Percentiles rank a stretch among this genome's conserved stretches.
These are phyloP conservation scores for Oxyruncus cristatus DNA, from an alignment of 2,113 vertebrate species.

Conservation along the genomic window DNA sequence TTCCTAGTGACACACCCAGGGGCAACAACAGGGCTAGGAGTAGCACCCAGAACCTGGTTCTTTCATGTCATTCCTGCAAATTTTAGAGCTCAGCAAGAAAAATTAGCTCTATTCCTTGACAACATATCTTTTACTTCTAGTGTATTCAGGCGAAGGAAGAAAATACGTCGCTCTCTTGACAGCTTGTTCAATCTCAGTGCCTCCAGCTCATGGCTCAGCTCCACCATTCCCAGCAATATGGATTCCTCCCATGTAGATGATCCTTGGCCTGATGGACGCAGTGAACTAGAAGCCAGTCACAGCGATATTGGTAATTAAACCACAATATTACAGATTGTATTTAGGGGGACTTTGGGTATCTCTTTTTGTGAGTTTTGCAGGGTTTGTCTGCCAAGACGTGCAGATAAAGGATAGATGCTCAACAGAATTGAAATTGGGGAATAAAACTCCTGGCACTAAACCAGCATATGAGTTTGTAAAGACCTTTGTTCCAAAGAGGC, in stretches of 20 bases:
- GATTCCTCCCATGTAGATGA: slow-evolving; percentile 11
- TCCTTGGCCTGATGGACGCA: slow-evolving; percentile 31
- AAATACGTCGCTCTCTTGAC: slow-evolving; percentile 68
- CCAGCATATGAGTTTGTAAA: not conserved
- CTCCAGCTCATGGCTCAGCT: slow-evolving; percentile 77
- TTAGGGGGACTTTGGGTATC: not conserved
- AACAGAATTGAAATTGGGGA: not conserved
- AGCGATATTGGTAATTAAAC: not conserved
- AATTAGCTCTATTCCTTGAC: not conserved
- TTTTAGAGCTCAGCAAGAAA: not conserved
- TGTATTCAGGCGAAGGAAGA: slow-evolving; percentile 77
- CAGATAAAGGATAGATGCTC: not conserved
- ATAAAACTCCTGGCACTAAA: not conserved
- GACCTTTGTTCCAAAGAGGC: not conserved
- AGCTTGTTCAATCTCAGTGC: slow-evolving; percentile 73
- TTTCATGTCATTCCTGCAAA: not conserved
- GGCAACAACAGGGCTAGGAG: not conserved
- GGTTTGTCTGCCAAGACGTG: not conserved
- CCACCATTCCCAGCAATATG: slow-evolving; percentile 64
- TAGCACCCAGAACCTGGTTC: not conserved
- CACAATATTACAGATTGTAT: not conserved
- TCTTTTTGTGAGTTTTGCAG: not conserved
- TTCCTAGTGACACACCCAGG: not conserved
- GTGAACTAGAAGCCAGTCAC: not conserved
- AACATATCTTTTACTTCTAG: slow-evolving; percentile 46